Percentiles rank a stretch among this genome's conserved stretches.
Conservation (phyloP, 2,113 vertebrate species). For the Python bivittatus region DNA sequence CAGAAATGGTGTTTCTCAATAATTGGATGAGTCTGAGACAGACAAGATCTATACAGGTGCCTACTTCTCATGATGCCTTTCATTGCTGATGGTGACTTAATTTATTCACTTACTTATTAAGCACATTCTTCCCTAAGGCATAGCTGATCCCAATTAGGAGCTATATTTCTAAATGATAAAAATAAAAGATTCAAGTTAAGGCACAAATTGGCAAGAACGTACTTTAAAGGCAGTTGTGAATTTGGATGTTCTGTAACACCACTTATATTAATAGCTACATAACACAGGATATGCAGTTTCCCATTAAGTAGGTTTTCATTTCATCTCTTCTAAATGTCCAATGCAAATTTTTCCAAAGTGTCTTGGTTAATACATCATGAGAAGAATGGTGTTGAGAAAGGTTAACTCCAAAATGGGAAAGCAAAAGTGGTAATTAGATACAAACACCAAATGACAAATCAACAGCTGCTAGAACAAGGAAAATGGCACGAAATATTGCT, state of each 20-base stretch:
- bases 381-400: constrained; percentile 16
- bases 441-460: constrained; percentile 43
- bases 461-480: constrained; percentile 52
- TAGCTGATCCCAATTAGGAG: constrained; percentile 67
- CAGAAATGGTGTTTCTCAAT: constrained; percentile 49
- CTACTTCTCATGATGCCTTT: constrained; percentile 10
- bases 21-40: constrained; percentile 41
- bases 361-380: constrained; percentile 35
- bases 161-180: constrained; percentile 60
- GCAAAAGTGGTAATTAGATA: constrained; percentile 49
- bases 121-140: constrained; percentile 56
- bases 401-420: constrained; percentile 13
- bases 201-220: constrained; percentile 70
- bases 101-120: constrained; percentile 69
- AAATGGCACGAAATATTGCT: constrained; percentile 23
- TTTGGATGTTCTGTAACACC: constrained; percentile 57
- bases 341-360: constrained; percentile 52
- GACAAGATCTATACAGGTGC: constrained; percentile 26
- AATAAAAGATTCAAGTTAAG: constrained; percentile 66
- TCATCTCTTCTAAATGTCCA: constrained; percentile 27
- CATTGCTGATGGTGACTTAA: constrained; percentile 35
- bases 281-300: constrained; percentile 23
- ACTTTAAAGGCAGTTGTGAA: constrained; percentile 67
- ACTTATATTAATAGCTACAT: constrained; percentile 62
- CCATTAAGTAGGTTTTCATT: constrained; percentile 52